Base-by-base conservation (phyloP, 1,140 invertebrate genomes). In the Epicauta chinensis region DNA sequence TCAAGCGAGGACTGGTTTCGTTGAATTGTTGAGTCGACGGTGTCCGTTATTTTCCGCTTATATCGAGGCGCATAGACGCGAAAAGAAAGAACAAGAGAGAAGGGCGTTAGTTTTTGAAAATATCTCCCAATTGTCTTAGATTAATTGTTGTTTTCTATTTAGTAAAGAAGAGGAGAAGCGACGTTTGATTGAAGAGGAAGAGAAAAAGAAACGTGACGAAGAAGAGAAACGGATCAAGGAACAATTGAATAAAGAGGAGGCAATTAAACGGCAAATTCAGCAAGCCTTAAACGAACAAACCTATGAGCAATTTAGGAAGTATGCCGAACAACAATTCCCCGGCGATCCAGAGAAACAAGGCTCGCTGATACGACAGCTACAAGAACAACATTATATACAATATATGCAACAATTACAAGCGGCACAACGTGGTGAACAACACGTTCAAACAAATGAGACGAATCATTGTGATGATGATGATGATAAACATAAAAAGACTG, bases 351-450 rank as follows among this genome's bases (percentile, higher is more conserved):
- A 96, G 61, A 89, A 97, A 77, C 96, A 98, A 80, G 91, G 87
- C 1, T 81, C 93, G 41, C 74, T 98, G 12, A 92, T 98, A 42
- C 77, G 84, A 38, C 94, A 97, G 65, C 71, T 98, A 32, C 95
- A 98, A 74, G 93, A 97, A 60, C 92, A 98, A 63, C 95, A 98
- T 73, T 98, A 97, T 69, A 91, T 97, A 66, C 93, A 97, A 66
- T 98, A 98, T 67, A 95, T 98, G 84, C 89, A 96, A 65, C 93
- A 91, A 65, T 62, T 84, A 29, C 78, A 84, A 44, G 69, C 78
- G 51, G 74, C 62, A 32, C 65, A 68, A 52, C 51, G 59, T 47
- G 51, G 40, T 42, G 44, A 39, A 63, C 64, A 34, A 70, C 65
- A 50, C 66, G 67, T 71, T 10, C 67, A 72, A 58, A 64, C 60